Percentiles rank a stretch among this genome's conserved stretches.
Evolutionary conservation across 2,797 vertebrate genomes (phyloP).

Genomic region (Eulemur rubriventer): DNA sequence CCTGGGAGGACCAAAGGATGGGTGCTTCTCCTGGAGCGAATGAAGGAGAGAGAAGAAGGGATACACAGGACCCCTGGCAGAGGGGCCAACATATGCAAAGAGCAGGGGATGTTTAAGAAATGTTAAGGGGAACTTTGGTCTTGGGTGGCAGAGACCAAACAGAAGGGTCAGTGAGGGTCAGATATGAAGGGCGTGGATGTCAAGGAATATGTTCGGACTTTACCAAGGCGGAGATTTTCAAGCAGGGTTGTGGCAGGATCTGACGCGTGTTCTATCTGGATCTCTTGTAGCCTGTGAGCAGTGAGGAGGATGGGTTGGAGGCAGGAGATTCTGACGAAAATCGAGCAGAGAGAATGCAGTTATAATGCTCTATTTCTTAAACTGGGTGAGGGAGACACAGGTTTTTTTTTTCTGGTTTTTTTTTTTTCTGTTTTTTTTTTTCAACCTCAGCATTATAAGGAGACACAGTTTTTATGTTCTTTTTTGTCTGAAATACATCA

Average conservation of each 20-base stretch:
- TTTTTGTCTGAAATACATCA: neutral
- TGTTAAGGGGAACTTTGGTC: neutral
- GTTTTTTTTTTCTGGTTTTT: neutral
- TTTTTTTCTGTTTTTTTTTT: too few relatives aligned
- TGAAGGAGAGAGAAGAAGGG: neutral
- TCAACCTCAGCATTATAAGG: too few relatives aligned
- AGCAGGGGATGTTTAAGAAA: neutral
- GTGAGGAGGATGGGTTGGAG: neutral
- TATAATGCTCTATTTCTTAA: conserved; percentile 33
- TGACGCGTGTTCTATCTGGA: neutral
- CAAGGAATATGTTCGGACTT: neutral
- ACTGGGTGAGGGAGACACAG: neutral
- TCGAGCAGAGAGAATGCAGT: neutral
- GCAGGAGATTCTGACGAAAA: neutral
- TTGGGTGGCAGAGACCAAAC: neutral
- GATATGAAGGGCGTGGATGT: neutral
- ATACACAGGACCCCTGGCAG: neutral
- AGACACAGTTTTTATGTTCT: neutral
- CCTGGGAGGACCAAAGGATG: neutral
- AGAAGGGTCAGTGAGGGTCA: neutral
- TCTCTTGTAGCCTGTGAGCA: neutral
- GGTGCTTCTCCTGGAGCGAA: neutral
- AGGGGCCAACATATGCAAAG: neutral
- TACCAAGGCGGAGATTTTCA: neutral
- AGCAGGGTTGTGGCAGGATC: neutral